Base-by-base conservation (phyloP, 2,888 invertebrate species). In the Ectropis crepuscularia region DNA sequence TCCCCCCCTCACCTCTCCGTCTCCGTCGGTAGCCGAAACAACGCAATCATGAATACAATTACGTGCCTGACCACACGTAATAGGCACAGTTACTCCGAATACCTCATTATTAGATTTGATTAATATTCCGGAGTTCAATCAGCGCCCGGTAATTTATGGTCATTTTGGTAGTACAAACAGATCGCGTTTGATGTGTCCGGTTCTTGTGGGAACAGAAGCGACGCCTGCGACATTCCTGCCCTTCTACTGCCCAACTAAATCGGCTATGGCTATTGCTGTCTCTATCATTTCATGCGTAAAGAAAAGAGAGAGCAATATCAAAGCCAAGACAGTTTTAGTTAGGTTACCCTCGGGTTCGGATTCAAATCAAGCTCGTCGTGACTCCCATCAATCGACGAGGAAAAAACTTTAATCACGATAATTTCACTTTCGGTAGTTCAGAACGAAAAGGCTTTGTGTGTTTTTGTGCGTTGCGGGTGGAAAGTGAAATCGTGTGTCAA, bases 401-500 rank as follows among this genome's bases (percentile, higher is more conserved):
- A 67, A 70, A 74, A 70, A 73, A 71, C 63, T 64, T 55, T 68
- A 64, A 68, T 57, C 61, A 74, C 68, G 70, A 69, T 65, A 67
- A 70, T 73, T 65, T 70, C 43, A 63, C 68, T 63, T 74, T 76
- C 74, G 68, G 72, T 69, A 72, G 71, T 69, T 70, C 57, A 57
- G 61, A 63, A 48, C 49, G 58, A 61, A 59, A 58, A 60, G 61
- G 54, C 68, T 72, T 74, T 72, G 65, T 67, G 64, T 69, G 65
- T 28, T 67, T 74, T 74, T 72, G 71, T 70, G 65, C 54, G 64
- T 57, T 51, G 71, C 66, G 71, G 75, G 77, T 71, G 70, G 78
- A 79, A 77, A 80, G 83, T 81, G 84, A 83, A 85, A 78, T 85
- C 81, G 85, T 82, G 83, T 86, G 86, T 84, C 85, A 83, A 85